A percentile compares a stretch with the other conserved stretches of the same genome.
These are phyloP conservation scores for Brienomyrus longianalis DNA, from an alignment of 2,113 vertebrate genomes.

Conservation along the genomic window DNA sequence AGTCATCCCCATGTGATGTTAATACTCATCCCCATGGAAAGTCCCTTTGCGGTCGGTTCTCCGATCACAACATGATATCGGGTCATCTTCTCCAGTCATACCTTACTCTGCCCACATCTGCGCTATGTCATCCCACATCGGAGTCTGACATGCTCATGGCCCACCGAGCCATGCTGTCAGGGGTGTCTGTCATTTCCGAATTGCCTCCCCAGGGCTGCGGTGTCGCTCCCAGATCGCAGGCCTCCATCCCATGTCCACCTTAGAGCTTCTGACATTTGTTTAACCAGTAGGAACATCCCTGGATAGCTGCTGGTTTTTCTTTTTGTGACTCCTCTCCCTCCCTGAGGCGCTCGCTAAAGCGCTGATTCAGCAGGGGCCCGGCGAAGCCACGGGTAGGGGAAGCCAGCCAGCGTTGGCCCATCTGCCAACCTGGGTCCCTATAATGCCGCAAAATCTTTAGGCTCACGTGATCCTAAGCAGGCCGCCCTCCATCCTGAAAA, in stretches of 20 bases:
- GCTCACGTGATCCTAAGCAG: background rate
- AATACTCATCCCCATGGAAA: background rate
- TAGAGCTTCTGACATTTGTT: constrained; percentile 25
- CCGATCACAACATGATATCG: background rate
- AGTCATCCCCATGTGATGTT: background rate
- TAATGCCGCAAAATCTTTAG: too few relatives aligned
- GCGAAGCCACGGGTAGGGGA: background rate
- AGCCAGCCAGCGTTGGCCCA: background rate
- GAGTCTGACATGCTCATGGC: background rate
- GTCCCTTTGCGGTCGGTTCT: background rate
- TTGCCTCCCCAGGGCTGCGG: background rate
- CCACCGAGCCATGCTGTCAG: background rate
- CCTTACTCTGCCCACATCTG: background rate
- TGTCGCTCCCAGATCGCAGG: too few relatives aligned
- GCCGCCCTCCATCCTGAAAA: background rate
- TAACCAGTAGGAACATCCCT: constrained; percentile 8
- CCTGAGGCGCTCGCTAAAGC: background rate
- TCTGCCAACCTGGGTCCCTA: background rate
- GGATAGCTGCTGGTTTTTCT: background rate
- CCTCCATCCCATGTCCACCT: background rate
- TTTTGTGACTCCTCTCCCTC: background rate
- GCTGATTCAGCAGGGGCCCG: background rate
- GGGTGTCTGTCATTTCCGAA: background rate
- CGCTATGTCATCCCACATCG: background rate
- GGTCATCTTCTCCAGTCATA: background rate